phyloP scores from a whole-genome alignment of 2,113 vertebrate genomes.

The Monarcha castaneiventris region DNA sequence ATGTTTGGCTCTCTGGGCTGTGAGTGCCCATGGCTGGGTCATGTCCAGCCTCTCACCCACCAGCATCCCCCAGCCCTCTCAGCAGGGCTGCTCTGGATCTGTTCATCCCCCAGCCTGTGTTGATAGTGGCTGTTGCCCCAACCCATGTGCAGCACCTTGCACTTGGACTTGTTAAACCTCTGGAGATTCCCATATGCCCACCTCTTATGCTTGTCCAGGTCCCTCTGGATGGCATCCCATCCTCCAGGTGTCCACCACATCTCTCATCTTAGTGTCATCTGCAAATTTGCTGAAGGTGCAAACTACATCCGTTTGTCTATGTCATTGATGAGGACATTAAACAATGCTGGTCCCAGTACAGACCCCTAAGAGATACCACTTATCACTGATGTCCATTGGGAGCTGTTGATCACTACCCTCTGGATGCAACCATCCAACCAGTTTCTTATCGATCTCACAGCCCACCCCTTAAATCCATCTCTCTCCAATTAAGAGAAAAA shows the following conservation, averaged over 20 bases:
- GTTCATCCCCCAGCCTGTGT: neutral
- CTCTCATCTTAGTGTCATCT: neutral
- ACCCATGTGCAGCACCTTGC: neutral
- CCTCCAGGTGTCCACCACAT: fast-evolving
- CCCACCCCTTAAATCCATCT: neutral
- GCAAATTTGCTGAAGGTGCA: neutral
- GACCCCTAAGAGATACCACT: neutral
- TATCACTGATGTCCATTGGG: neutral
- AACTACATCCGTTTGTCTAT: neutral
- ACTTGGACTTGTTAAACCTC: neutral
- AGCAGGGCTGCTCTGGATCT: neutral
- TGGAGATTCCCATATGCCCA: neutral
- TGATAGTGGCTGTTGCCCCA: neutral
- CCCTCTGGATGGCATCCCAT: neutral
- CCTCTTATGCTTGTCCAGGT: neutral
- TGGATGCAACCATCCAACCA: neutral
- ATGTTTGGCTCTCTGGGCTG: neutral
- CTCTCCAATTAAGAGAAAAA: neutral
- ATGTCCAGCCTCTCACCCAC: neutral
- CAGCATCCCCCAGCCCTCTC: neutral
- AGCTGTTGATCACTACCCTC: neutral
- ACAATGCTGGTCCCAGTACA: fast-evolving
- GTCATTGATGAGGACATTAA: neutral
- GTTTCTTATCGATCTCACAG: neutral
- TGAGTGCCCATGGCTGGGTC: neutral